Evolutionary conservation across 2,888 invertebrate species (phyloP), one percentile per base, ranked within the genome.

Genomic region (Atherix ibis): DNA sequence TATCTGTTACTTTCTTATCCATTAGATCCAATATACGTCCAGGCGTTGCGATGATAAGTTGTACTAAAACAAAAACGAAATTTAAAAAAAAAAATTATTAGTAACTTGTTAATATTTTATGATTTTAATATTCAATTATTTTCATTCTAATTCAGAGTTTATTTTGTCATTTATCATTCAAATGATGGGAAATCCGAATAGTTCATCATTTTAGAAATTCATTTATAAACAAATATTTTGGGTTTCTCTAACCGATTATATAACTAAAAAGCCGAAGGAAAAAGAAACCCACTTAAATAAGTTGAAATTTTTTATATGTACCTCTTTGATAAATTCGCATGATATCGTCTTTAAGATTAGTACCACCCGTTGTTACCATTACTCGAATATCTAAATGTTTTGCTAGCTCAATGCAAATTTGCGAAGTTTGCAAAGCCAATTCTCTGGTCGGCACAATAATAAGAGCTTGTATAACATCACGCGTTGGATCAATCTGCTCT

Each of bases 361-460:
- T 98, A 51, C 98, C 98, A 58, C 98, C 98, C 47, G 98, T 98
- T 50, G 97, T 97, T 43, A 98, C 98, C 98, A 98, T 98, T 46
- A 95, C 89, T 62, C 94, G 85, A 53, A 92, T 79, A 58, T 88
- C 82, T 68, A 95, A 76, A 65, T 98, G 95, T 65, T 97, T 97
- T 45, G 94, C 85, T 53, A 98, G 71, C 65, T 98, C 97, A 62
- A 95, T 95, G 67, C 97, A 94, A 60, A 98, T 98, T 70, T 97
- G 97, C 69, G 95, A 94, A 56, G 97, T 98, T 66, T 98, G 98
- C 52, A 97, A 72, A 43, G 98, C 98, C 63, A 98, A 68, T 68
- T 98, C 98, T 67, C 98, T 72, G 41, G 98, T 98, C 44, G 98
- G 98, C 56, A 98, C 97, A 62, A 99, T 87, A 51, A 98, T 78